Percentiles rank a stretch among this genome's conserved stretches.
Conservation (phyloP, 1,140 invertebrate species). For the Phymorhynchus buccinoides region DNA sequence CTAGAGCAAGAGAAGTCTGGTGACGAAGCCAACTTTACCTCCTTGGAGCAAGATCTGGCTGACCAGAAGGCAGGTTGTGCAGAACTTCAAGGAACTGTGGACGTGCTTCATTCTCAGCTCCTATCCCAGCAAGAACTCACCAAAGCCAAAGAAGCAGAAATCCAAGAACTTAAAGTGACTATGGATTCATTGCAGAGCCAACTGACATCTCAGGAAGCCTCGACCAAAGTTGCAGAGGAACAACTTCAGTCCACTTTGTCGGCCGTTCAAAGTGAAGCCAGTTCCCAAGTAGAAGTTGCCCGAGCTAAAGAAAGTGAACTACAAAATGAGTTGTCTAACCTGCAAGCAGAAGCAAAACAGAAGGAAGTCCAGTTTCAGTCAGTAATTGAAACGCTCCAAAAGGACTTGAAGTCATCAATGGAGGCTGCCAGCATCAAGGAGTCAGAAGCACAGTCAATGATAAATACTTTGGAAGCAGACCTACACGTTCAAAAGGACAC, state of each 20-base stretch:
- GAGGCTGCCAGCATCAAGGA: not conserved
- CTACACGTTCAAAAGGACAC: slow-evolving; percentile 3
- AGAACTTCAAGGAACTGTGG: slow-evolving; percentile 12
- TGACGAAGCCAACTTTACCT: not conserved
- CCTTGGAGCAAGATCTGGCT: slow-evolving; percentile 12
- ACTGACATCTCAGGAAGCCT: not conserved
- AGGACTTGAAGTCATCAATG: not conserved
- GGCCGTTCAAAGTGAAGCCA: slow-evolving; percentile 4
- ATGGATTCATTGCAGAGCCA: not conserved
- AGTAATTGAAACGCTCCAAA: not conserved
- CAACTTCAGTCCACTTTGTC: slow-evolving; percentile 2
- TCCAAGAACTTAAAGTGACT: not conserved
- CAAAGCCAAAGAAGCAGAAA: not conserved
- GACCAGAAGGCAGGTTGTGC: slow-evolving; percentile 14
- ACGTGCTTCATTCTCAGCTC: not conserved
- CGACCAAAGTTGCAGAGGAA: not conserved
- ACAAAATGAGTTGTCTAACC: not conserved
- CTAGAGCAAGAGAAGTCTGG: not conserved
- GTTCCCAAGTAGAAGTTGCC: not conserved
- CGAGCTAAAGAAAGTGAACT: not conserved
- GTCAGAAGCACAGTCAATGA: not conserved
- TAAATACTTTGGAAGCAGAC: not conserved
- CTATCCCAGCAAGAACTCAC: not conserved
- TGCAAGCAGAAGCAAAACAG: not conserved
- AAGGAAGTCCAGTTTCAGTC: not conserved